Base-by-base conservation (phyloP, 2,888 invertebrate genomes). In the Amorpha juglandis region DNA sequence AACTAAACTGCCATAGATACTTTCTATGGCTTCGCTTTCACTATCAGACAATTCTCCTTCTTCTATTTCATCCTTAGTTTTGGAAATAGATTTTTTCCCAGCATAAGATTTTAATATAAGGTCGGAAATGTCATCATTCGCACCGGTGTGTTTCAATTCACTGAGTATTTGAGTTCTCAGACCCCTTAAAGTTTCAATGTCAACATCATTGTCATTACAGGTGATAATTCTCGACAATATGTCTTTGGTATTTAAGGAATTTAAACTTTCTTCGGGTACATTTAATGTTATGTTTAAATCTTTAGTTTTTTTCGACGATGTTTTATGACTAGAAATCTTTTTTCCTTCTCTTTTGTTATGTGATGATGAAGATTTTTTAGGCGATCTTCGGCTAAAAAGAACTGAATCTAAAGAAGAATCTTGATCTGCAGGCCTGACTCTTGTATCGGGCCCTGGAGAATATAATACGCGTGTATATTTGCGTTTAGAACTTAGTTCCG, bases 21-120 rank as follows among this genome's bases (percentile, higher is more conserved):
- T 92, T 78, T 88, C 86, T 69, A 92, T 92, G 6, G 87, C 82
- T 78, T 93, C 92, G 77, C 92, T 92, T 74, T 91, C 93, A 75
- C 92, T 92, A 65, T 93, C 93, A 11, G 92, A 92, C 53, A 93
- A 70, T 78, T 93, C 93, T 6, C 93, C 93, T 78, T 93, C 92
- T 78, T 92, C 92, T 16, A 92, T 78, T 75, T 92, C 93, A 48
- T 74, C 72, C 66, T 77, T 80, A 48, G 75, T 77, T 63, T 74
- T 78, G 14, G 68, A 45, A 1, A 71, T 68, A 33, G 73, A 74
- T 21, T 75, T 79, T 48, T 80, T 86, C 45, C 84, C 83, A 55
- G 82, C 82, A 69, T 90, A 91, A n/a, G 92, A 91, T 73, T 90
- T 89, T 45, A 92, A 75, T 74, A 93, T 88, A 63, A 92, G 82